Conservation (phyloP, 1,140 invertebrate genomes). For the Sinella curviseta region DNA sequence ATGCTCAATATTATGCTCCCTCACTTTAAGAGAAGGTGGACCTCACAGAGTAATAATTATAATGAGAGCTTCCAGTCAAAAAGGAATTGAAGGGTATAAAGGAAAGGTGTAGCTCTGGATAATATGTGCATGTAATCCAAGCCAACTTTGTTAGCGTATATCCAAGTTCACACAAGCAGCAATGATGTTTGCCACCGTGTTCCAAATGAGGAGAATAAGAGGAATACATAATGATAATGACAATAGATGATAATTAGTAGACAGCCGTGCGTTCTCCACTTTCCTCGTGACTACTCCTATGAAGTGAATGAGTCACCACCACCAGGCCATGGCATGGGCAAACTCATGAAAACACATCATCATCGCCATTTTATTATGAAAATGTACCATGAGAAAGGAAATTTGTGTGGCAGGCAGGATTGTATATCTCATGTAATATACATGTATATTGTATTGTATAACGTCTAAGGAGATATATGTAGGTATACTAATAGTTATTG, state of each 20-base stretch:
- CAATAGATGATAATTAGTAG: conserved; percentile 15
- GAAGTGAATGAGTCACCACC: not conserved
- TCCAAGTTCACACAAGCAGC: not conserved
- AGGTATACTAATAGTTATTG: no score
- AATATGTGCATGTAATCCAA: no score
- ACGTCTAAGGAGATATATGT: no score
- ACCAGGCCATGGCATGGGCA: not conserved
- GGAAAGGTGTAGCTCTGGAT: no score
- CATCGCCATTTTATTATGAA: not conserved
- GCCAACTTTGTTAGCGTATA: not conserved
- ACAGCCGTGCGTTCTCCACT: not conserved
- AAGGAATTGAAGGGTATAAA: not conserved
- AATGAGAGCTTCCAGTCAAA: not conserved
- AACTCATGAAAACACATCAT: not conserved
- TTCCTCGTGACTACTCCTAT: not conserved
- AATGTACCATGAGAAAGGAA: no score
- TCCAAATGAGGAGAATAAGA: not conserved
- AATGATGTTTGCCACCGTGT: not conserved
- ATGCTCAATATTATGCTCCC: not conserved
- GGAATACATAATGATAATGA: conserved; percentile 13
- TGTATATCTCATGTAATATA: no score
- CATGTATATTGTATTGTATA: no score
- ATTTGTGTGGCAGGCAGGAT: no score
- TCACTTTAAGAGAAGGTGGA: not conserved
- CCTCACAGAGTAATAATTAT: not conserved